Base-by-base conservation (phyloP, 92 coral and sea anemone genomes). In the Palythoa grandiflora region DNA sequence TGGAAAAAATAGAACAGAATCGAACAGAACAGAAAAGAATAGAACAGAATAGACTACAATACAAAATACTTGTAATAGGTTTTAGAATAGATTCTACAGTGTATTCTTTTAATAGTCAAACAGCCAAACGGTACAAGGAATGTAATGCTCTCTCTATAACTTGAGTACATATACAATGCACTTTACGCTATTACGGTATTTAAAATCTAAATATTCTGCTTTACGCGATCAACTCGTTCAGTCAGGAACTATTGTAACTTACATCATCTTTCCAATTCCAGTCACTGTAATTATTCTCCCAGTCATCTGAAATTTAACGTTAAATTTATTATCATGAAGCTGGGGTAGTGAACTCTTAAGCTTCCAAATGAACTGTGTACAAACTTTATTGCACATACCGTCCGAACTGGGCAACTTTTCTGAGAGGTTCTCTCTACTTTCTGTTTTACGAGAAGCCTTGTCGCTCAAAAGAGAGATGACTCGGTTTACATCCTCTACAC, bases 401-500 rank as follows among this genome's bases (percentile, higher is more conserved):
- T 66, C 65, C 5, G 36, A 71, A 79, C 65, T 73, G 15, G 77
- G 57, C 28, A 72, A 84, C 28, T 84, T 70, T 70, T 70, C 92
- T 16, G 84, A 90, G 21, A 88, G 76, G 3, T 86, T 91, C 74
- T 77, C 68, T 60, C 91, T 87, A 63, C 87, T 93, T 47, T 68
- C 89, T 9, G 21, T 5, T 48, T 70, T 81, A 1, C 66, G 65
- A 28, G 77, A 2, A 17, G 90, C 78, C 6, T 87, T 77, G 21
- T 95, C 96, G 78, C 91, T 66, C 48, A 97, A 90, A 80, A 88
- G 89, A 9, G 96, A 90, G 37, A 94, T 89, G 21, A 97, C 96
- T 48, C 98, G 86, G 44, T 91, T 94, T 15, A 94, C 83, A 87
- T 95, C 98, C 80, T 97, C 92, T 84, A 97, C 93, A 77, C 91